Percentiles rank a stretch among this genome's conserved stretches.
phyloP scores from a whole-genome alignment of 2,888 invertebrate genomes.

The Ctena decussata region DNA sequence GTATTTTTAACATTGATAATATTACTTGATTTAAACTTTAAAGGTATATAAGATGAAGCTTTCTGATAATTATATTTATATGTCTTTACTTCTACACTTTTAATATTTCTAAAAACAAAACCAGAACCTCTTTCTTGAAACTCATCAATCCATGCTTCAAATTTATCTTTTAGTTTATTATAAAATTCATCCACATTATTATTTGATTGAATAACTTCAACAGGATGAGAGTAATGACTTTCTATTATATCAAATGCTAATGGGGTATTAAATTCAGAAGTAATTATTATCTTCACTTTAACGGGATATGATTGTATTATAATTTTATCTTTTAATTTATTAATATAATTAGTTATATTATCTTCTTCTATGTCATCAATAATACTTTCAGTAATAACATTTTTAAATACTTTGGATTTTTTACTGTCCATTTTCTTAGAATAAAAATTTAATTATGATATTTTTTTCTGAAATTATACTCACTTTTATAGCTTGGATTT shows the following conservation, averaged over 20 bases:
- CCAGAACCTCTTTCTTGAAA: not conserved
- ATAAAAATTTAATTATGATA: no score
- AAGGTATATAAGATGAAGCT: conserved; percentile 29
- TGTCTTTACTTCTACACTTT: conserved; percentile 23
- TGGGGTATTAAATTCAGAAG: conserved; percentile 27
- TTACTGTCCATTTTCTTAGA: not conserved
- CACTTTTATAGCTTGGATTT: no score
- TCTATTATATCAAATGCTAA: conserved; percentile 25
- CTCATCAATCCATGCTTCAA: no score
- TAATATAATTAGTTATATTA: conserved; percentile 13
- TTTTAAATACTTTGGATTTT: conserved; percentile 1
- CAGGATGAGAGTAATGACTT: not conserved
- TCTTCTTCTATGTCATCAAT: conserved; percentile 16
- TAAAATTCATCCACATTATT: no score
- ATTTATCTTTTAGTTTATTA: no score
- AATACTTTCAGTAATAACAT: conserved; percentile 12
- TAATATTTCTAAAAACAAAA: conserved; percentile 20
- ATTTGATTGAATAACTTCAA: no score
- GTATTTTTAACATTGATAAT: conserved; percentile 21
- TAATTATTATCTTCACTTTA: conserved; percentile 20
- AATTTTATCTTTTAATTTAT: no score
- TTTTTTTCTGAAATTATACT: no score
- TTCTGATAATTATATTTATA: conserved; percentile 26
- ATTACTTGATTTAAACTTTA: conserved; percentile 10
- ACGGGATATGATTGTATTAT: no score